Evolutionary conservation across 2,797 vertebrate genomes (phyloP), one percentile per base, ranked within the genome.

Genomic region (Halcyon leucocephala): DNA sequence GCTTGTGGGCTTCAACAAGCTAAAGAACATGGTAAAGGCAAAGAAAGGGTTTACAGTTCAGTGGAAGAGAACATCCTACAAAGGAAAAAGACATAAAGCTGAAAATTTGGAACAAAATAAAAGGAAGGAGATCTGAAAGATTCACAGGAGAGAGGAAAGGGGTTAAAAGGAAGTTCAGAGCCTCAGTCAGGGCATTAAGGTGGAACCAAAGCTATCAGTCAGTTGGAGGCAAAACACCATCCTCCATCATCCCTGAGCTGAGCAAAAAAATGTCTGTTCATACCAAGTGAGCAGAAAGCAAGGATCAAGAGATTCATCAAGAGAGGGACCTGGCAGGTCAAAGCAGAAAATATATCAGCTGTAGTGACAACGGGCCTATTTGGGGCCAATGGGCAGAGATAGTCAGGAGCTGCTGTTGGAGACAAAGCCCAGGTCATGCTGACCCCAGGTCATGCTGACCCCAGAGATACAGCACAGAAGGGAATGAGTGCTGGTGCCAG

Each of bases 401-500:
- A 71, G 70, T 48, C 41, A 42, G 74, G 39, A 58, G 55, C 4
- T 84, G 73, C 52, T 41, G 17, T 7, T 64, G 42, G 51, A 76
- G 54, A 17, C 85, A 5, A 6, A 49, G 71, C 22, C 64, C 57
- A 37, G 73, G 71, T 44, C 10, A 0, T 3, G 48, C 39, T 77
- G 81, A 79, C 46, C 22, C 64, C 57, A 37, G 73, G 71, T 44
- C 10, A 0, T 3, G 48, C 39, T 77, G 81, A 79, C 46, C 58
- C 24, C 74, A 15, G 54, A 11, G 51, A 51, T 0, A 31, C 2
- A 33, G 48, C 62, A 14, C 0, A 2, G 61, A 61, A 35, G 26
- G 13, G 29, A 71, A 10, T 1, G 16, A 1, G 2, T 0, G 1
- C 48, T 25, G 46, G 6, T 69, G 80, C 65, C 54, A 70, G 6